Percentiles rank a stretch among this genome's conserved stretches.
phyloP scores from a whole-genome alignment of 1,140 invertebrate species.

The Ylistrum balloti region DNA sequence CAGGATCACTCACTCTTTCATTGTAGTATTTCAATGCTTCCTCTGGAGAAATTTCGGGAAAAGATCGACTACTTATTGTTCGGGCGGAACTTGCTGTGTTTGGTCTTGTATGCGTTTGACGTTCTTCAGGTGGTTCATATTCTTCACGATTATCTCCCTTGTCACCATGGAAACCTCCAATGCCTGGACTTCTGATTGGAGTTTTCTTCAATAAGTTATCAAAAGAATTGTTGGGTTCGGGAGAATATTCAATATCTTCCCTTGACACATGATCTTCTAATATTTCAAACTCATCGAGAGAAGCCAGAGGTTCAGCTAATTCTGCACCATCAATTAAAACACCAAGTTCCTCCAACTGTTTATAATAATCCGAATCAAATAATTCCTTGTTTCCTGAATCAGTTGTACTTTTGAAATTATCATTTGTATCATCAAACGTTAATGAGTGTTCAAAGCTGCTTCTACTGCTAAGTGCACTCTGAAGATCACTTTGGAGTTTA shows the following conservation, averaged over 20 bases:
- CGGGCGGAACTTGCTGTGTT: constrained; percentile 72
- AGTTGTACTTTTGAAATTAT: constrained; percentile 51
- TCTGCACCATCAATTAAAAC: constrained; percentile 78
- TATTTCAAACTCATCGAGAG: constrained; percentile 74
- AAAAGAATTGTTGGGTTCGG: constrained; percentile 66
- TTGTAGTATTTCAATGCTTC: constrained; percentile 72
- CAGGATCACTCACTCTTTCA: constrained; percentile 56
- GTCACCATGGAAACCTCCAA: constrained; percentile 43
- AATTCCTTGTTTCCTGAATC: constrained; percentile 67
- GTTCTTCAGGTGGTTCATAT: constrained; percentile 28
- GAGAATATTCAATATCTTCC: constrained; percentile 61
- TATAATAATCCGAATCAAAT: constrained; percentile 77
- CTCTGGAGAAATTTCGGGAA: constrained; percentile 78
- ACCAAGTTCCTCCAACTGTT: constrained; percentile 76
- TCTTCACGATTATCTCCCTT: constrained; percentile 48
- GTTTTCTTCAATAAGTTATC: constrained; percentile 68
- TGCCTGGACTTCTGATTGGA: constrained; percentile 54
- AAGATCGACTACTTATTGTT: constrained; percentile 75
- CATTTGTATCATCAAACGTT: constrained; percentile 64
- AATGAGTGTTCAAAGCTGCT: constrained; percentile 70
- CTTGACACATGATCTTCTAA: constrained; percentile 69
- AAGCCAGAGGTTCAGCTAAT: constrained; percentile 69
- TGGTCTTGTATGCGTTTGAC: constrained; percentile 62
- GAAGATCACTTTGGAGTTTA: constrained; percentile 57
- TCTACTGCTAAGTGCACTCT: constrained; percentile 65